A percentile compares a stretch with the other conserved stretches of the same genome.
phyloP scores from a whole-genome alignment of 2,113 vertebrate species.

The Thryonomys swinderianus region DNA sequence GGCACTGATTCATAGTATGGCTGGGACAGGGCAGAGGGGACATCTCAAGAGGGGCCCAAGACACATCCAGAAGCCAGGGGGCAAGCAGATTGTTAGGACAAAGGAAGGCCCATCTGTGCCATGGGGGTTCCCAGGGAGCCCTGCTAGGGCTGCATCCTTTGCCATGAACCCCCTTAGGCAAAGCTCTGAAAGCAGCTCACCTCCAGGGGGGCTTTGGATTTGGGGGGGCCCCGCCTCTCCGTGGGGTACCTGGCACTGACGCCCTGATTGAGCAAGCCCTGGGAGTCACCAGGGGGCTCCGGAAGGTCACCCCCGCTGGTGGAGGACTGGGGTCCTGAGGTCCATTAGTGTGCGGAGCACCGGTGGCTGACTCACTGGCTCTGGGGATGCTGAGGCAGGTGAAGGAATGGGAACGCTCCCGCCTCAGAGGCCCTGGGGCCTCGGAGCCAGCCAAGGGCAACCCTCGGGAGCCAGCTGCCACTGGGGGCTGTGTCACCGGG shows the following conservation, averaged over 20 bases:
- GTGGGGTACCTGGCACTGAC: background rate
- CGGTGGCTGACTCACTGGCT: accelerated
- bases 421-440: accelerated
- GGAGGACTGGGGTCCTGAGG: background rate
- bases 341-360: background rate
- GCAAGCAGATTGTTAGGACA: background rate
- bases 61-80: background rate
- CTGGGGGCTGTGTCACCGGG: accelerated
- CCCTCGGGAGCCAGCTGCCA: background rate
- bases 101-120: accelerated
- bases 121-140: background rate
- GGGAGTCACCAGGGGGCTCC: background rate
- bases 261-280: conserved; percentile 44
- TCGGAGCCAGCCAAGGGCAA: background rate
- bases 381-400: conserved; percentile 6
- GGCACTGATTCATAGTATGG: background rate
- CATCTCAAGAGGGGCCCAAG: background rate
- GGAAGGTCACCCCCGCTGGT: background rate
- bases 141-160: background rate
- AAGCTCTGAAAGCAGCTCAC: conserved; percentile 58
- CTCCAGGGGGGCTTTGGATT: conserved; percentile 86
- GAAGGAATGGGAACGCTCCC: conserved; percentile 71
- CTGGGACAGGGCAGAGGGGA: background rate
- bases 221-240: background rate
- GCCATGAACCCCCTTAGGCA: background rate